Evolutionary conservation across 2,797 vertebrate genomes (phyloP), one percentile per base, ranked within the genome.

Genomic region (Cyclura pinguis): DNA sequence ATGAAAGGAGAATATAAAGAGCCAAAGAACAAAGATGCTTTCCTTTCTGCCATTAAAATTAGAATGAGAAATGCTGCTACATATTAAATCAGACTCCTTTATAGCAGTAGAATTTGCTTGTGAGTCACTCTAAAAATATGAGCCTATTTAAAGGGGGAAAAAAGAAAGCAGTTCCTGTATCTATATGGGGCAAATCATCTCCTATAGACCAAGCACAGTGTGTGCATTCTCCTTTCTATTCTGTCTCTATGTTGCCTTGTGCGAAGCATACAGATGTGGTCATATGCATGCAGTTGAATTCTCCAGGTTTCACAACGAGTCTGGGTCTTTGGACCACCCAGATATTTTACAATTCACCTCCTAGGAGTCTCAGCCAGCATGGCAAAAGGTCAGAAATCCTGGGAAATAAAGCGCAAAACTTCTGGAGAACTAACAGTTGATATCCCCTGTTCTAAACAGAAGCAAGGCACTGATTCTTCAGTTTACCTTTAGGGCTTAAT

Each of bases 41-140:
- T 92, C 27, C 38, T 6, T 92, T 72, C 90, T 86, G 22, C 8
- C 67, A 89, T 13, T 90, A 69, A 84, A 94, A 90, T 81, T 82
- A 72, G 47, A 91, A 87, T 59, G 32, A 94, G 64, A 87, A 20
- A 74, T 35, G 62, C 2, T 92, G 86, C 92, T 64, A 83, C 2
- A 27, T 64, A 64, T 82, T 84, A 84, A 38, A 89, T 38, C 87
- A 87, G 0, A 1, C 7, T 0, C 10, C 1, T 89, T 90, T 80
- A 84, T 76, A 52, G 84, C 27, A 0, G 0, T 1, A 64, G 92
- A 13, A 89, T 92, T 93, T 93, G 2, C 47, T 91, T n/a, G 24
- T 89, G 6, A 89, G 92, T 84, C 2, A 57, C 6, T 78, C 1
- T 13, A 8, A 35, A 64, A 88, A 92, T 55, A 90, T 50, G 5